Conservation (phyloP, 2,888 invertebrate genomes). For the Cerceris ruficornis region DNA sequence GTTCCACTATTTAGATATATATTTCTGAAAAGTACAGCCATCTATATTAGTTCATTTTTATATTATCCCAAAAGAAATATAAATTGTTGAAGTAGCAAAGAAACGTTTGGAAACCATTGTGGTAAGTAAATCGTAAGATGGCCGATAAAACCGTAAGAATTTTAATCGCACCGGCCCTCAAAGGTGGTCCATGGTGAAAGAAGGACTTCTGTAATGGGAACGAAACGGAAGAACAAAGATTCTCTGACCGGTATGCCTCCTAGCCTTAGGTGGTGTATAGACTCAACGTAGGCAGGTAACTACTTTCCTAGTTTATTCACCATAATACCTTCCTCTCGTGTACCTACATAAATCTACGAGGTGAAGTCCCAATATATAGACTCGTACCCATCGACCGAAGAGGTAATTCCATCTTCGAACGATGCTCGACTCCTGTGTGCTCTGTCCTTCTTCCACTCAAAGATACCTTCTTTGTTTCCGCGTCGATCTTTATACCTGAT, state of each 20-base stretch:
- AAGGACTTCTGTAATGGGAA: constrained; percentile 18
- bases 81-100: too few species aligned
- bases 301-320: constrained; percentile 51
- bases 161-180: constrained; percentile 22
- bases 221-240: constrained; percentile 45
- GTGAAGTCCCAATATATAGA: constrained; percentile 58
- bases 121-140: neutral
- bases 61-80: too few species aligned
- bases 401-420: constrained; percentile 64
- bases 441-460: constrained; percentile 20
- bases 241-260: neutral
- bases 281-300: constrained; percentile 27
- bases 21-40: too few species aligned
- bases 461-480: constrained; percentile 38
- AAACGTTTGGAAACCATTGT: too few species aligned
- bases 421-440: constrained; percentile 43
- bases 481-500: constrained; percentile 58
- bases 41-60: too few species aligned
- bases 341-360: constrained; percentile 71
- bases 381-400: constrained; percentile 31
- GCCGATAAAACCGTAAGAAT: constrained; percentile 11
- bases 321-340: constrained; percentile 47
- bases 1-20: neutral
- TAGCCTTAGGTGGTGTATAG: constrained; percentile 17
- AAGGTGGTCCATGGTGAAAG: constrained; percentile 7